phyloP scores from a whole-genome alignment of 2,113 vertebrate species.

The Erythrocebus patas region DNA sequence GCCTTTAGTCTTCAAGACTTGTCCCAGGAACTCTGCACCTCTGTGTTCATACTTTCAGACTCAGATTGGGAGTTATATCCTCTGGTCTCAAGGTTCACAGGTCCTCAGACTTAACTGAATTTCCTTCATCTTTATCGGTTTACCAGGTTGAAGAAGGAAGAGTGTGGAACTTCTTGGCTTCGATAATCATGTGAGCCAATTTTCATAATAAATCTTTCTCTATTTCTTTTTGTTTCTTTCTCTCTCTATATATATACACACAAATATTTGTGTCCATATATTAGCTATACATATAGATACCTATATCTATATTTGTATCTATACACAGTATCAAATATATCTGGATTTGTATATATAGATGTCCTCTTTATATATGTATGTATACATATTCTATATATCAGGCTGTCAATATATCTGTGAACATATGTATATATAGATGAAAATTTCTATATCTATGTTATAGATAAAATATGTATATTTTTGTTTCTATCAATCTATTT shows the following conservation, averaged over 20 bases:
- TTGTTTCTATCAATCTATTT: neutral
- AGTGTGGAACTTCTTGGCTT: neutral
- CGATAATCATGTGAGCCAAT: neutral
- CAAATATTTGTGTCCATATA: neutral
- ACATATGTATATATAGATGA: neutral
- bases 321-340: neutral
- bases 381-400: neutral
- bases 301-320: neutral
- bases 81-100: neutral
- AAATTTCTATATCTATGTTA: neutral
- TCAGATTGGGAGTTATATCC: neutral
- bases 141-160: neutral
- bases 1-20: neutral
- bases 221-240: neutral
- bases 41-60: neutral
- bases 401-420: neutral
- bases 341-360: neutral
- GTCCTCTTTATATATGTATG: neutral
- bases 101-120: neutral
- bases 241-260: neutral
- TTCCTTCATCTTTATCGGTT: neutral
- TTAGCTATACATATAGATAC: neutral
- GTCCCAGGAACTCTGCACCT: too few species aligned
- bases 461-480: neutral
- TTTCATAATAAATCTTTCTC: neutral